These are phyloP conservation scores for Lepidocolaptes lacrymiger DNA, from an alignment of 2,797 vertebrate genomes.

Conservation along the genomic window DNA sequence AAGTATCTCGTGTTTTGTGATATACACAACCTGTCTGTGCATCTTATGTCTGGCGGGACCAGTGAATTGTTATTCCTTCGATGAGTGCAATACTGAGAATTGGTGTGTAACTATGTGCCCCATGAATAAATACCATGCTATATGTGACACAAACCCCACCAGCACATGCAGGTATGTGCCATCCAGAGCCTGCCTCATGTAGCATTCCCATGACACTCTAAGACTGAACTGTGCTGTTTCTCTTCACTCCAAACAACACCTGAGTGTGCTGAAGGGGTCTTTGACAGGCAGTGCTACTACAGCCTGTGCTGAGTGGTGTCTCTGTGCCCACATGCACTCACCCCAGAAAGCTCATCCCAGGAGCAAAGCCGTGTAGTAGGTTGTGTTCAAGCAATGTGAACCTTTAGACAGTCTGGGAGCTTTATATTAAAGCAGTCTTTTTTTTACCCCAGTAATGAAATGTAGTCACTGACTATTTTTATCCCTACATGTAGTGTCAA, in stretches of 20 bases:
- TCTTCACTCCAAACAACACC: neutral
- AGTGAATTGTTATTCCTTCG: neutral
- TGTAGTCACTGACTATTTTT: neutral
- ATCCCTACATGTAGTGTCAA: neutral
- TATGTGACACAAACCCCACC: neutral
- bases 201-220: neutral
- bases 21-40: neutral
- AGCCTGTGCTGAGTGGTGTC: neutral
- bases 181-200: fast-evolving
- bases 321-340: neutral
- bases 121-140: neutral
- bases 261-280: neutral
- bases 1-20: neutral
- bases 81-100: neutral
- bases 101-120: neutral
- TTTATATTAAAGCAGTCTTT: neutral
- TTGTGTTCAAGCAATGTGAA: neutral
- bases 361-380: neutral
- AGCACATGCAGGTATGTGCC: fast-evolving
- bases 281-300: neutral
- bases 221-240: neutral
- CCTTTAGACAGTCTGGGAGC: neutral
- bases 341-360: neutral
- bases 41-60: neutral
- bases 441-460: neutral